phyloP scores from a whole-genome alignment of 2,113 vertebrate species.

The Ctenodactylus gundi region DNA sequence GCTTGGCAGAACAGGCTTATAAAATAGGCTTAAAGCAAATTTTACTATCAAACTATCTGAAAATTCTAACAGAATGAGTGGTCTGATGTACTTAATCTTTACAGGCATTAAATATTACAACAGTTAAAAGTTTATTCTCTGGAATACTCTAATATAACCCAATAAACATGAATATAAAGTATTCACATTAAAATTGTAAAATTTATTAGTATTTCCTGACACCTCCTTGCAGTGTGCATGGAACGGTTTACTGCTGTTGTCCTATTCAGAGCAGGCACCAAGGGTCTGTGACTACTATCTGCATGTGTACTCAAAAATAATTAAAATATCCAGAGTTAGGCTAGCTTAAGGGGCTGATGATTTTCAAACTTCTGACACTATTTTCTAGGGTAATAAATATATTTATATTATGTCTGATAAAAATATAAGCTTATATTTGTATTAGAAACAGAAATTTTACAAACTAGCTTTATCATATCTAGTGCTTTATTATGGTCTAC shows the following conservation, averaged over 20 bases:
- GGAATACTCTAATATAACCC: neutral
- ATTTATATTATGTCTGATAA: neutral
- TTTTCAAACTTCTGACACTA: slow-evolving; percentile 19
- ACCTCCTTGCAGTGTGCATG: neutral
- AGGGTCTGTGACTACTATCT: neutral
- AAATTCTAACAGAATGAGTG: neutral
- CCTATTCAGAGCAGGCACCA: neutral
- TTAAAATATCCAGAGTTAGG: neutral
- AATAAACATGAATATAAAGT: neutral
- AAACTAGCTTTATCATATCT: neutral
- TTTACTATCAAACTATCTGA: slow-evolving; percentile 2
- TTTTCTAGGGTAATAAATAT: neutral
- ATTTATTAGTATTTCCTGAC: neutral
- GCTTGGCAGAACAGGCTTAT: neutral
- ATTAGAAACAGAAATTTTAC: slow-evolving; percentile 2
- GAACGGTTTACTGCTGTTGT: neutral
- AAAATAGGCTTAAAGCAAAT: slow-evolving; percentile 12
- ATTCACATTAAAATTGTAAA: neutral
- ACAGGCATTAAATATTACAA: neutral
- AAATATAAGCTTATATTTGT: neutral
- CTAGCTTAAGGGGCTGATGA: neutral
- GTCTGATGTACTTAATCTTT: neutral
- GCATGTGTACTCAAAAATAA: neutral
- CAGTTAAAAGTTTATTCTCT: neutral
- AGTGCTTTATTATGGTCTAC: neutral